Percentiles rank a stretch among this genome's conserved stretches.
These are phyloP conservation scores for Oceanites oceanicus DNA, from an alignment of 2,113 vertebrate genomes.

Conservation along the genomic window DNA sequence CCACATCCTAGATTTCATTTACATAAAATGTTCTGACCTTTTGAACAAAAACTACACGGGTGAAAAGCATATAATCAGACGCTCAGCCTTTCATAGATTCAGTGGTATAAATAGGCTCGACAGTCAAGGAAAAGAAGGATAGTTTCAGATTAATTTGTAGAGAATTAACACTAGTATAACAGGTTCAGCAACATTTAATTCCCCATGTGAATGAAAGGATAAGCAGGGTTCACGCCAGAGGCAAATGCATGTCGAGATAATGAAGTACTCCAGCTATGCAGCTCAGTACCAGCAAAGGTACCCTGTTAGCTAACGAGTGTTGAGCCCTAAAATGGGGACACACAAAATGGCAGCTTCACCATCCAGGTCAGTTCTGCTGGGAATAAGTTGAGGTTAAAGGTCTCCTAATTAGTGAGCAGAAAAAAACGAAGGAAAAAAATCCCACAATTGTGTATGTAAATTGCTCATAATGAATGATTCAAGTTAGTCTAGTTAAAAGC, in stretches of 20 bases:
- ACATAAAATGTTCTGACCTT: constrained; percentile 29
- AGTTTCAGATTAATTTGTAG: constrained; percentile 47
- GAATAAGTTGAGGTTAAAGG: background rate
- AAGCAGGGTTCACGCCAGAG: background rate
- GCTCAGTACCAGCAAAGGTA: background rate
- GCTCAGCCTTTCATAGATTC: background rate
- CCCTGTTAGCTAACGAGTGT: background rate
- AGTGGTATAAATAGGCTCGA: background rate
- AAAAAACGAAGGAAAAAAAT: background rate
- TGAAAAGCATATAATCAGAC: constrained; percentile 19
- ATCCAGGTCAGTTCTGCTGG: background rate
- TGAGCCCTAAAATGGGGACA: background rate
- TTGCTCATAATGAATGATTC: constrained; percentile 17
- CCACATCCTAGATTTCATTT: constrained; percentile 1
- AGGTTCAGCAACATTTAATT: constrained; percentile 9
- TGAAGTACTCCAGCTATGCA: background rate
- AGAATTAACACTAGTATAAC: constrained; percentile 23
- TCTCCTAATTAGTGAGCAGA: background rate
- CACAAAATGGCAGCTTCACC: background rate
- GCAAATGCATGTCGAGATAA: background rate
- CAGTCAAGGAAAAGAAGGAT: background rate
- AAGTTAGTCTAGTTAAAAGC: constrained; percentile 25
- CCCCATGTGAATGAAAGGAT: background rate
- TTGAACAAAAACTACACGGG: background rate
- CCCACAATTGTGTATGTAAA: background rate